Percentiles rank a stretch among this genome's conserved stretches.
Conservation (phyloP, 2,888 invertebrate genomes). For the Drosophila subsilvestris region DNA sequence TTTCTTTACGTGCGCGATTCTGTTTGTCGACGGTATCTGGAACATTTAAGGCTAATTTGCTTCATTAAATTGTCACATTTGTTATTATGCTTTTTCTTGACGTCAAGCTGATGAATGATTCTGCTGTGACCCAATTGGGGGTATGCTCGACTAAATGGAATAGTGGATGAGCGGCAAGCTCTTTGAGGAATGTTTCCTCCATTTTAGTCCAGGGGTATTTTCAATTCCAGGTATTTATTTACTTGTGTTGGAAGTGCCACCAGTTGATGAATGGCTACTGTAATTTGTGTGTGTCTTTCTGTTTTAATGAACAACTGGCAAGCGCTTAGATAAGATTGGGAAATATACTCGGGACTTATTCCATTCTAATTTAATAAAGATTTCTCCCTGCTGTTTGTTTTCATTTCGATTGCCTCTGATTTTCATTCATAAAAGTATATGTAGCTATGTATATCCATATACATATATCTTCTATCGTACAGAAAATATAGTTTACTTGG, state of each 20-base stretch:
- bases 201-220: conserved; percentile 1
- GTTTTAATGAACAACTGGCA: conserved; percentile 63
- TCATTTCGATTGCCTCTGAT: conserved; percentile 6
- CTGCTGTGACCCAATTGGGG: background rate
- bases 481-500: conserved; percentile 55
- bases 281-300: conserved; percentile 10
- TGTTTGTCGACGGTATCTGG: conserved; percentile 59
- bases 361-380: conserved; percentile 53
- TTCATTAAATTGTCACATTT: conserved; percentile 73
- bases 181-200: background rate
- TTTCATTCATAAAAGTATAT: conserved; percentile 29
- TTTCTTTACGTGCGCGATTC: conserved; percentile 62
- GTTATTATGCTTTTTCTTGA: conserved; percentile 41
- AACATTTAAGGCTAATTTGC: conserved; percentile 75
- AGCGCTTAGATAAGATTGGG: conserved; percentile 2
- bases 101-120: conserved; percentile 25
- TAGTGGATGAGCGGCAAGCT: background rate
- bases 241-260: background rate
- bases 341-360: background rate
- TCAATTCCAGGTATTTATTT: background rate
- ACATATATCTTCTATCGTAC: background rate
- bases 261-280: conserved; percentile 24
- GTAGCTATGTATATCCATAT: background rate
- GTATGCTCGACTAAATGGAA: background rate
- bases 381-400: conserved; percentile 29